These are phyloP conservation scores for Thunnus thynnus DNA, from an alignment of 2,113 vertebrate species.

Conservation along the genomic window DNA sequence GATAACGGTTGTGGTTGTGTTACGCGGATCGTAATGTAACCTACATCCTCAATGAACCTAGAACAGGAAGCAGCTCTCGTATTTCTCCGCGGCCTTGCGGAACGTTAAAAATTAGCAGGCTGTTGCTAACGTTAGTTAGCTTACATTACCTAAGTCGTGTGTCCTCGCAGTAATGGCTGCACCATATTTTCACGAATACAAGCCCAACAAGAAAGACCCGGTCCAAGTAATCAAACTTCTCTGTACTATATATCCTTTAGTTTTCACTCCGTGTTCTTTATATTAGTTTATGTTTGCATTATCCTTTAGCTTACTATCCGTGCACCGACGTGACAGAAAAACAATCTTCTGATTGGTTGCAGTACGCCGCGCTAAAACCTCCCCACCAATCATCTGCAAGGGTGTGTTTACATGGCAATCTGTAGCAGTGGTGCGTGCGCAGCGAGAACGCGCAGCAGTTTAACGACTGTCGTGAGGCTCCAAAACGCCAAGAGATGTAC, in stretches of 20 bases:
- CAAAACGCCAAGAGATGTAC: too few species aligned
- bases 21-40: background rate
- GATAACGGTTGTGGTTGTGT: background rate
- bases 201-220: background rate
- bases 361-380: conserved; percentile 81
- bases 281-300: conserved; percentile 77
- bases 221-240: background rate
- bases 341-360: conserved; percentile 83
- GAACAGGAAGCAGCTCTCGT: conserved; percentile 64
- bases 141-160: conserved; percentile 46
- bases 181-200: conserved; percentile 30
- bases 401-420: conserved; percentile 63
- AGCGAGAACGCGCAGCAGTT: too few species aligned
- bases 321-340: conserved; percentile 78
- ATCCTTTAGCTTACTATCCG: conserved; percentile 78
- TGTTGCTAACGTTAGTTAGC: conserved; percentile 71
- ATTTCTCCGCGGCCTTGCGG: conserved; percentile 65
- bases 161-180: conserved; percentile 25
- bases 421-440: too few species aligned
- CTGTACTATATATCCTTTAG: background rate
- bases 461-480: too few species aligned
- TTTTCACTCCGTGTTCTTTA: conserved; percentile 43
- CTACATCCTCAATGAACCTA: conserved; percentile 54
- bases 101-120: conserved; percentile 57
- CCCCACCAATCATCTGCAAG: conserved; percentile 75